Base-by-base conservation (phyloP, 2,113 vertebrate genomes). In the Petrocephalus microphthalmus region DNA sequence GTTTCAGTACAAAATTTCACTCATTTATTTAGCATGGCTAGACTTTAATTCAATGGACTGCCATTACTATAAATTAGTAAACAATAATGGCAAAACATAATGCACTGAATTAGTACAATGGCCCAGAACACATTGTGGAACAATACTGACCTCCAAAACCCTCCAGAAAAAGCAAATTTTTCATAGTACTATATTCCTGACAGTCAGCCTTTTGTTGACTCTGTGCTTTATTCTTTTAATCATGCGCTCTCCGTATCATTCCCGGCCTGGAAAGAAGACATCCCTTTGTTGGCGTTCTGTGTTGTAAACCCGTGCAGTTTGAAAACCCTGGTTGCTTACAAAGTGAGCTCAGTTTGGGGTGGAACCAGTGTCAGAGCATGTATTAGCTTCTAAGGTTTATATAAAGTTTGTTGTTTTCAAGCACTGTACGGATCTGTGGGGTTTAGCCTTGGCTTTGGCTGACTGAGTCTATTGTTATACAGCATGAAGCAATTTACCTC, bases 361-460 rank as follows among this genome's bases (percentile, higher is more conserved):
- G 29, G 17, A 25, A 42, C 29, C 56, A 37, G 25, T 60, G 7
- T 52, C 51, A 6, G 29, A 29, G 51, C 17, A 29, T 54, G 33
- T 33, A 22, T 82, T 57, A n/a, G 53, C 67, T 29, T 51, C 33
- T 78, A 78, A 3, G 29, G 47, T 82, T 52, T 8, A 29, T 56
- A 45, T 88, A 54, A 42, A 42, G 7, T 85, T 64, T 47, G 87
- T 71, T 93, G 91, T 94, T 94, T 94, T 91, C 92, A 89, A 88
- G 89, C 91, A 90, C 29, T 92, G 92, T 1, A 8, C 17, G 92
- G 92, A 92, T 88, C 60, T 25, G 67, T 90, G 91, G 90, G 90
- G 90, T 90, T 91, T 90, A 90, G 91, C 87, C 88, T 91, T 91
- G 88, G 89, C 92, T 92, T 37, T 1, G 86, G 37, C 71, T 87